A percentile compares a stretch with the other conserved stretches of the same genome.
Evolutionary conservation across 2,888 invertebrate genomes (phyloP).

Genomic region (Nomada fucata): DNA sequence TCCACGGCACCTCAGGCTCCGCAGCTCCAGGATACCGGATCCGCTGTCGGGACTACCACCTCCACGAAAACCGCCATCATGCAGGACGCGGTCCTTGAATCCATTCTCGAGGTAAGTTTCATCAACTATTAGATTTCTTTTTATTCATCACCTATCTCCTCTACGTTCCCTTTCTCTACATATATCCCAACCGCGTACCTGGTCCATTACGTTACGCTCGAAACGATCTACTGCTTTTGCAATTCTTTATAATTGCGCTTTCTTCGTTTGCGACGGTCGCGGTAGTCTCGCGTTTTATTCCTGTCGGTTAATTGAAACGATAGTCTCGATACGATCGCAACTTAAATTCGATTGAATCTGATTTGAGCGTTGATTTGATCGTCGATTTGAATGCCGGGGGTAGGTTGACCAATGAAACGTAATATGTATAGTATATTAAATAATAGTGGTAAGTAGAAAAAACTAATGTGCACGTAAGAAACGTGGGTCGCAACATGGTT

Average conservation of each 20-base stretch:
- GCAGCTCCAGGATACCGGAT: conserved; percentile 82
- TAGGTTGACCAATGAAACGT: not conserved
- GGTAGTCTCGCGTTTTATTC: too few relatives aligned
- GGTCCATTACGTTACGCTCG: too few relatives aligned
- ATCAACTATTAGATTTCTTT: not conserved
- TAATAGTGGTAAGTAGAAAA: not conserved
- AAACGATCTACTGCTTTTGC: too few relatives aligned
- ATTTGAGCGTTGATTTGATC: too few relatives aligned
- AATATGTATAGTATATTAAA: conserved; percentile 42
- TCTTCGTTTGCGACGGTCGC: too few relatives aligned
- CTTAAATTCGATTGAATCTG: not conserved
- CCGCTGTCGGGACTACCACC: conserved; percentile 80
- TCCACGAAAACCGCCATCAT: conserved; percentile 80
- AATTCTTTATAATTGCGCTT: too few relatives aligned
- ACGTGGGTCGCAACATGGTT: not conserved
- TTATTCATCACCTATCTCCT: too few relatives aligned
- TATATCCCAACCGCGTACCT: too few relatives aligned
- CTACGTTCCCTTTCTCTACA: too few relatives aligned
- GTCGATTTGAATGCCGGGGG: too few relatives aligned
- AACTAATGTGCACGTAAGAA: conserved; percentile 53
- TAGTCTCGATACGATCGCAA: not conserved
- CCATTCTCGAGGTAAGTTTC: conserved; percentile 80
- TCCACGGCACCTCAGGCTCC: conserved; percentile 83
- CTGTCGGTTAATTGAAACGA: not conserved
- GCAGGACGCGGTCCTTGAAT: conserved; percentile 83